Evolutionary conservation across 2,797 vertebrate genomes (phyloP).

Genomic region (Malurus leucopterus): DNA sequence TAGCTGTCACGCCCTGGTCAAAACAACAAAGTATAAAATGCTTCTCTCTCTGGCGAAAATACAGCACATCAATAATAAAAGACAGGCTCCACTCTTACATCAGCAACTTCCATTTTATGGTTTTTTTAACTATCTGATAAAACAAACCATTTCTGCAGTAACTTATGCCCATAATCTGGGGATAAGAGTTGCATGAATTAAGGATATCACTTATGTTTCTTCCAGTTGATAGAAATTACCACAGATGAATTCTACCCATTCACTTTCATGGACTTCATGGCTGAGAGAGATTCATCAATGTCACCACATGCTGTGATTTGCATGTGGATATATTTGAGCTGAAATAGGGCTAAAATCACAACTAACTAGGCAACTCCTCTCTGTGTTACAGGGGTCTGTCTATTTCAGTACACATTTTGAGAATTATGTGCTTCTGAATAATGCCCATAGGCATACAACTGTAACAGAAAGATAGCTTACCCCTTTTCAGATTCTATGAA

Average conservation of each 20-base stretch:
- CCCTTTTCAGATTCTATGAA: background rate
- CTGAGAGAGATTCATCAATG: background rate
- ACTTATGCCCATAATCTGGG: background rate
- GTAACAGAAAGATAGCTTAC: background rate
- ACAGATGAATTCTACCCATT: background rate
- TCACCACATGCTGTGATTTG: background rate
- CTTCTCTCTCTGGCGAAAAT: constrained; percentile 11
- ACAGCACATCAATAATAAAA: background rate
- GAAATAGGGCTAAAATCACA: background rate
- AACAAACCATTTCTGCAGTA: background rate
- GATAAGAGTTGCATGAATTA: background rate
- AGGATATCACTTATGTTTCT: background rate
- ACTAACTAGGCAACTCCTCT: background rate
- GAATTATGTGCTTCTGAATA: background rate
- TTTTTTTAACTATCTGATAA: background rate
- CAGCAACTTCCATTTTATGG: background rate
- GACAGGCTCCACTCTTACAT: background rate
- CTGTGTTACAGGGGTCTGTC: background rate
- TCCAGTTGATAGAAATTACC: background rate
- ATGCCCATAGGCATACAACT: background rate
- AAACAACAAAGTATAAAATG: constrained; percentile 13
- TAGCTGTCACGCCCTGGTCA: background rate
- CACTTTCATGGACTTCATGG: background rate
- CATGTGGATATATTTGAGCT: background rate
- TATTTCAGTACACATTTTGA: background rate